These are phyloP conservation scores for Sthenelais limicola DNA, from an alignment of 2,888 invertebrate genomes.

Conservation along the genomic window DNA sequence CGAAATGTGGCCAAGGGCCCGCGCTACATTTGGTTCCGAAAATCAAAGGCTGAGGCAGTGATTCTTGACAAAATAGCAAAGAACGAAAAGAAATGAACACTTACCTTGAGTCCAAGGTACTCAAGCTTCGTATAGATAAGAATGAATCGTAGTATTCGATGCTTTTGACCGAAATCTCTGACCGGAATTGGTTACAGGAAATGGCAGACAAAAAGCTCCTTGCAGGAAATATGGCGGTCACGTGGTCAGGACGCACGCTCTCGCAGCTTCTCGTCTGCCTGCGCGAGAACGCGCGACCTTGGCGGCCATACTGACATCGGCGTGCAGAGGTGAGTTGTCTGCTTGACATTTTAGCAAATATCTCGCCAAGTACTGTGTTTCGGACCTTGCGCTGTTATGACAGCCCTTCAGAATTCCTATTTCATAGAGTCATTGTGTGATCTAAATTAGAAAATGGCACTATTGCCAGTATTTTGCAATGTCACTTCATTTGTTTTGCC, in stretches of 20 bases:
- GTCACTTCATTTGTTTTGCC: too few relatives aligned
- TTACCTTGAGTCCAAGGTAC: constrained; percentile 6
- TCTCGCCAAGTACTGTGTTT: background rate
- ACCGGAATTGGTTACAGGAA: constrained; percentile 50
- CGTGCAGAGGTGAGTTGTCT: constrained; percentile 13
- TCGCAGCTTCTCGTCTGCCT: constrained; percentile 3
- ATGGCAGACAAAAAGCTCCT: constrained; percentile 48
- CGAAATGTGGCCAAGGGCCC: constrained; percentile 33
- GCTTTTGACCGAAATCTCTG: constrained; percentile 15
- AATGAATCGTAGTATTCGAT: background rate
- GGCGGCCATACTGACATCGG: constrained; percentile 31
- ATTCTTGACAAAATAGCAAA: background rate
- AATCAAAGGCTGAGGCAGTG: background rate
- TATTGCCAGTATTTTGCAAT: too few relatives aligned
- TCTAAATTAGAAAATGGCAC: too few relatives aligned
- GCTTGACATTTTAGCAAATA: constrained; percentile 19
- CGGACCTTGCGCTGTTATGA: too few relatives aligned
- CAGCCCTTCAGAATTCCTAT: too few relatives aligned
- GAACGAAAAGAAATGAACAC: constrained; percentile 12
- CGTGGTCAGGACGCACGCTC: constrained; percentile 24
- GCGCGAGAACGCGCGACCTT: constrained; percentile 39
- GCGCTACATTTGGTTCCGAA: constrained; percentile 19
- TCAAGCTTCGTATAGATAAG: background rate
- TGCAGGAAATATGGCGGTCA: constrained; percentile 41
- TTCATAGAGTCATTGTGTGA: too few relatives aligned